A percentile compares a stretch with the other conserved stretches of the same genome.
These are phyloP conservation scores for Meriones unguiculatus DNA, from an alignment of 2,113 vertebrate genomes.

Conservation along the genomic window DNA sequence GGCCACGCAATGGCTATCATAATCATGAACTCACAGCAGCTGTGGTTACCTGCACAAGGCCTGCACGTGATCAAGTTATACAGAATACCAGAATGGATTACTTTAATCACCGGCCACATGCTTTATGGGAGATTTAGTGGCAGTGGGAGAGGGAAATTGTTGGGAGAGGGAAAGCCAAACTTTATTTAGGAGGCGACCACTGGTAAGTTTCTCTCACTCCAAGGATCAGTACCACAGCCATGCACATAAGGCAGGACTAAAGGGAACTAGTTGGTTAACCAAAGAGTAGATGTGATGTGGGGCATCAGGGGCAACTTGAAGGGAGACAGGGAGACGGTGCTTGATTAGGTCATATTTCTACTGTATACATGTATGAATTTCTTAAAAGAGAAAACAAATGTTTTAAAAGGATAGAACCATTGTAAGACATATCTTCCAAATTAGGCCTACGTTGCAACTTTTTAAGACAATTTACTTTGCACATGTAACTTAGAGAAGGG, in stretches of 20 bases:
- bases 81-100: neutral
- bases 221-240: neutral
- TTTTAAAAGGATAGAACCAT: neutral
- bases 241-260: neutral
- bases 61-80: too few species aligned
- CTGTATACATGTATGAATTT: neutral
- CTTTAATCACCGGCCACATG: neutral
- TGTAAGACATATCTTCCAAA: conserved; percentile 28
- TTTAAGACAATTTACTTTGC: neutral
- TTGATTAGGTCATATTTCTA: neutral
- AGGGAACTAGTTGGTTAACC: neutral
- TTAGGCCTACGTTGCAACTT: conserved; percentile 10
- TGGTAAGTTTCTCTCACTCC: neutral
- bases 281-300: neutral
- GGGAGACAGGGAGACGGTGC: neutral
- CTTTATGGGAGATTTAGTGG: too few species aligned
- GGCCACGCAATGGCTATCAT: neutral
- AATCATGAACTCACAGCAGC: too few species aligned
- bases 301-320: neutral
- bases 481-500: neutral
- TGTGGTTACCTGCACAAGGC: neutral
- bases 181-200: neutral
- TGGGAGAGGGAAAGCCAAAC: neutral
- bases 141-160: too few species aligned
- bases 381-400: neutral